phyloP scores from a whole-genome alignment of 1,140 invertebrate genomes.

The Danaus melanippus region DNA sequence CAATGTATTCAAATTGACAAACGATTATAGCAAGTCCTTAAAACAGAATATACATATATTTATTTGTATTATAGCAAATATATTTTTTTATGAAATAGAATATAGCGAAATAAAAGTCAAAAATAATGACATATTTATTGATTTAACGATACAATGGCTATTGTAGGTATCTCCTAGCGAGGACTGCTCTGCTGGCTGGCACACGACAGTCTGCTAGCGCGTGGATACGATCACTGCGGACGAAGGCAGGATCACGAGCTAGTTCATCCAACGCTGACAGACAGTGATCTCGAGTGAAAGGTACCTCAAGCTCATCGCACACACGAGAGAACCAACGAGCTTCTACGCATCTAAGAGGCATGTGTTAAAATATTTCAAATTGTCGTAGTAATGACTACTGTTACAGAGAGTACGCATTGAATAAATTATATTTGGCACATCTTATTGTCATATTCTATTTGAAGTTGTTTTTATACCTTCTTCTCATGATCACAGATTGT shows the following conservation, averaged over 20 bases:
- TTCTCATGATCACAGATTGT: too few species aligned
- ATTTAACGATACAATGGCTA: too few species aligned
- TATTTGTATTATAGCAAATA: too few species aligned
- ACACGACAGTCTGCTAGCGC: slow-evolving; percentile 41
- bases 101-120: too few species aligned
- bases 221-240: slow-evolving; percentile 47
- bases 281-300: slow-evolving; percentile 24
- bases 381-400: not conserved
- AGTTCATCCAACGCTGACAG: slow-evolving; percentile 30
- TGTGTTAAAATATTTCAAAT: not conserved
- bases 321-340: slow-evolving; percentile 51
- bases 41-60: too few species aligned
- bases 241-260: slow-evolving; percentile 38
- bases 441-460: slow-evolving; percentile 3
- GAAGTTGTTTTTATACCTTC: too few species aligned
- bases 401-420: not conserved
- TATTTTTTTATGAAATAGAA: too few species aligned
- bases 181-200: slow-evolving; percentile 39
- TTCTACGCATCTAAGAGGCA: slow-evolving; percentile 42
- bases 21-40: too few species aligned
- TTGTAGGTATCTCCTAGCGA: slow-evolving; percentile 35
- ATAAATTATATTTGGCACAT: slow-evolving; percentile 1
- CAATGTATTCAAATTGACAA: too few species aligned
- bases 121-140: too few species aligned
- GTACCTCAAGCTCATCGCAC: slow-evolving; percentile 30